Evolutionary conservation across 2,888 invertebrate genomes (phyloP), one percentile per base, ranked within the genome.

Genomic region (Orthonevra nobilis): DNA sequence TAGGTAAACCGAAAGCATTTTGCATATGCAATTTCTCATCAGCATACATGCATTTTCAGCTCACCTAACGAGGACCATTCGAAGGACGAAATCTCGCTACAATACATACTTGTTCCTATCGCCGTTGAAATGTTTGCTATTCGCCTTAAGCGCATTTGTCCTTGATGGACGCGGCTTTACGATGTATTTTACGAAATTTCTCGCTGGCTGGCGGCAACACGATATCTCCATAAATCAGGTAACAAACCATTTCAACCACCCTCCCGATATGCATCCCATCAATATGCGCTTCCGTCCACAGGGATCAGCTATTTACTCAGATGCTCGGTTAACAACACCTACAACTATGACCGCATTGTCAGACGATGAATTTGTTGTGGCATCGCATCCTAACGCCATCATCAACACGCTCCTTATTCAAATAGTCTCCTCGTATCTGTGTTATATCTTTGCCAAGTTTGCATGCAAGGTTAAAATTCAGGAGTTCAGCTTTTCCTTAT

Each of bases 391-490:
- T 6, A 77, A 82, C 34, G 85, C 86, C 4, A 86, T 88, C 48
- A 81, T 94, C 26, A 91, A 92, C 88, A 91, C 93, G 0, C 89
- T 93, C 14, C 79, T 93, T 0, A 90, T 94, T 23, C 95, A 96
- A 87, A 90, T 93, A 0, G 81, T 89, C 0, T 87, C 93, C 0
- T 92, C 94, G 1, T 93, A 94, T 84, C 82, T 94, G 6, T 92
- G 92, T 82, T 94, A 92, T 84, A 90, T 90, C 14, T 91, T 91
- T 79, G 91, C 93, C 2, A 97, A 96, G 89, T 95, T 96, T 82
- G 94, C 96, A 0, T 96, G 96, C 89, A 95, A 95, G 90, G 94
- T 96, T 81, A 92, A 95, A 86, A 96, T 98, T 86, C 97, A 97
- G 87, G 92, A 93, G 58, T 94, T 96, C 86, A 94, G 96, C 83